These are phyloP conservation scores for Dysdera silvatica DNA, from an alignment of 1,140 invertebrate genomes.

Conservation along the genomic window DNA sequence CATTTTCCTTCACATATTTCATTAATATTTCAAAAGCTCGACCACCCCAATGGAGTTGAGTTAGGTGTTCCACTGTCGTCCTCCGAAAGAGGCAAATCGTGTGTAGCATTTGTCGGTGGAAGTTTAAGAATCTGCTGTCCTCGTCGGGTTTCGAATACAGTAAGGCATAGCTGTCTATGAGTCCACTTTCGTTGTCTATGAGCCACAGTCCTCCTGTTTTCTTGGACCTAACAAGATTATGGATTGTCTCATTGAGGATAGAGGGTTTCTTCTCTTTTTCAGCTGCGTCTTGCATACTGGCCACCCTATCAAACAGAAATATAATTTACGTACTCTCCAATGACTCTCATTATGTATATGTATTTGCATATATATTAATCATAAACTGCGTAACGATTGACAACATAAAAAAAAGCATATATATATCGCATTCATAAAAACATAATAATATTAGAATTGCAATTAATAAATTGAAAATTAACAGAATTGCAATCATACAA, in stretches of 20 bases:
- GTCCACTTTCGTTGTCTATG: slow-evolving; percentile 47
- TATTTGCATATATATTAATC: too few relatives aligned
- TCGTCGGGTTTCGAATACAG: slow-evolving; percentile 36
- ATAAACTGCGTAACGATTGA: too few relatives aligned
- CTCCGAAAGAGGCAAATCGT: slow-evolving; percentile 44
- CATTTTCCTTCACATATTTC: slow-evolving; percentile 25
- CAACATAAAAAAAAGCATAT: too few relatives aligned
- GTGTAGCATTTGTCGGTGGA: slow-evolving; percentile 42
- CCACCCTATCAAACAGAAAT: slow-evolving; percentile 39
- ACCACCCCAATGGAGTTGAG: slow-evolving; percentile 13
- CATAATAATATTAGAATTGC: too few relatives aligned
- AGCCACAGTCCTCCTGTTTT: slow-evolving; percentile 42
- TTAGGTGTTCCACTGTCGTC: slow-evolving; percentile 37
- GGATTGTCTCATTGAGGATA: slow-evolving; percentile 42
- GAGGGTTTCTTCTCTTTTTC: slow-evolving; percentile 39
- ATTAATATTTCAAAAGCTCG: slow-evolving; percentile 28
- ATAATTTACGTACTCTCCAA: not conserved
- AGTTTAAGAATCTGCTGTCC: slow-evolving; percentile 36
- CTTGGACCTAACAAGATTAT: slow-evolving; percentile 42
- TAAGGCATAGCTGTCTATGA: slow-evolving; percentile 44
- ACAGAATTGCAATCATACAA: too few relatives aligned
- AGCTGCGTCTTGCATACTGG: slow-evolving; percentile 47
- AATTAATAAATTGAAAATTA: too few relatives aligned
- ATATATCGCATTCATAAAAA: too few relatives aligned
- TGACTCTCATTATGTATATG: too few relatives aligned